Conservation (phyloP, 2,888 invertebrate genomes). For the Callimorpha dominula region DNA sequence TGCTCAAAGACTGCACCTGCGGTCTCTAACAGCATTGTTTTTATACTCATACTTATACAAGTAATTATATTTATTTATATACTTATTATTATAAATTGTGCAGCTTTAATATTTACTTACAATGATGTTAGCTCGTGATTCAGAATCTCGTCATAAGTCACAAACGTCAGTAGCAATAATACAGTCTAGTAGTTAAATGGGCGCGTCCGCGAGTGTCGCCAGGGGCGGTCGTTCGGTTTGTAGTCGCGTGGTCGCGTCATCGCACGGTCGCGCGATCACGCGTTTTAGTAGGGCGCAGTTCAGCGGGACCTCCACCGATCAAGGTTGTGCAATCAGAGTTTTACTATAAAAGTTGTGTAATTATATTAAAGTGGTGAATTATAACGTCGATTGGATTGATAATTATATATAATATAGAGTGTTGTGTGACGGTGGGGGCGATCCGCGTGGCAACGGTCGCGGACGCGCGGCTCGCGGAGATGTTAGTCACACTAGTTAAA, state of each 20-base stretch:
- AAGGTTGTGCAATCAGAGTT: slow-evolving; percentile 73
- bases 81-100: slow-evolving; percentile 84
- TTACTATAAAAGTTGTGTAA: slow-evolving; percentile 56
- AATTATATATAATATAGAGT: slow-evolving; percentile 39
- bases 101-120: slow-evolving; percentile 87
- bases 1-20: slow-evolving; percentile 81
- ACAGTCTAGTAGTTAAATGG: slow-evolving; percentile 75
- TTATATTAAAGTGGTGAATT: slow-evolving; percentile 47
- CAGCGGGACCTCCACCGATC: slow-evolving; percentile 35
- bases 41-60: slow-evolving; percentile 75
- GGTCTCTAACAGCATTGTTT: slow-evolving; percentile 78
- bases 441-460: slow-evolving; percentile 49
- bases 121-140: slow-evolving; percentile 86
- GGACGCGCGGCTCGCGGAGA: slow-evolving; percentile 58
- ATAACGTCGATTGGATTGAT: slow-evolving; percentile 52
- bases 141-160: slow-evolving; percentile 87
- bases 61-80: slow-evolving; percentile 83
- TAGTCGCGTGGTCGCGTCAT: background rate
- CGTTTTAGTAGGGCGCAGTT: background rate
- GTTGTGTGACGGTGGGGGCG: slow-evolving; percentile 28
- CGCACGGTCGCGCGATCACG: slow-evolving; percentile 35
- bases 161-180: slow-evolving; percentile 85
- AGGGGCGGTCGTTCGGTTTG: slow-evolving; percentile 44
- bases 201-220: slow-evolving; percentile 61
- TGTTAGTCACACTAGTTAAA: slow-evolving; percentile 84